These are phyloP conservation scores for Clupea harengus DNA, from an alignment of 2,113 vertebrate species.

Conservation along the genomic window DNA sequence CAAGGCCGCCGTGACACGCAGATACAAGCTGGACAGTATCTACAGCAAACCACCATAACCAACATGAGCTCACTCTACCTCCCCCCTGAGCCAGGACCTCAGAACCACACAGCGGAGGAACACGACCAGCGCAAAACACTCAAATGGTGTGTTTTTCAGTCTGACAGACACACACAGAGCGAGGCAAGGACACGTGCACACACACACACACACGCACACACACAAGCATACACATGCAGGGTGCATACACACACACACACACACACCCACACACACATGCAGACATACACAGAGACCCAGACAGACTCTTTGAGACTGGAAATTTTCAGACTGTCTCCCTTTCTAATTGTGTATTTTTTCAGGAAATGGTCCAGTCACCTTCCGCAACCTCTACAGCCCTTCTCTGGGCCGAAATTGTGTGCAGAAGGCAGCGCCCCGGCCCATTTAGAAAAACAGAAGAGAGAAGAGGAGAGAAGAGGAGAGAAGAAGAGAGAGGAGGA, in stretches of 20 bases:
- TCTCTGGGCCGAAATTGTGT: background rate
- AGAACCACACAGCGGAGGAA: background rate
- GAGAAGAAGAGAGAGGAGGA: background rate
- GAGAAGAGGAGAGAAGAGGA: background rate
- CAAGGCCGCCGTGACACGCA: background rate
- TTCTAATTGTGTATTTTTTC: slow-evolving; percentile 31
- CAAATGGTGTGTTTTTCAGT: background rate
- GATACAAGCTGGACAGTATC: background rate
- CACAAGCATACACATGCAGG: background rate
- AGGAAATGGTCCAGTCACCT: slow-evolving; percentile 23
- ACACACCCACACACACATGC: background rate
- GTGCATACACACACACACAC: background rate
- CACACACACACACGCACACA: background rate
- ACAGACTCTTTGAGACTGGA: slow-evolving; percentile 9
- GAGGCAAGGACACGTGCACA: background rate
- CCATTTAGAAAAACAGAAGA: background rate
- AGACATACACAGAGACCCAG: background rate
- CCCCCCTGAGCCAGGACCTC: too few relatives aligned
- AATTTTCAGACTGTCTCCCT: background rate
- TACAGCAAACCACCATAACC: background rate
- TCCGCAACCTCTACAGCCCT: slow-evolving; percentile 5
- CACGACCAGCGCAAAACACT: background rate
- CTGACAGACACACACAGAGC: background rate
- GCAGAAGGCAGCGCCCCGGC: background rate
- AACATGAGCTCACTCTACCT: background rate